Base-by-base conservation (phyloP, 2,113 vertebrate species). In the Siniperca chuatsi region DNA sequence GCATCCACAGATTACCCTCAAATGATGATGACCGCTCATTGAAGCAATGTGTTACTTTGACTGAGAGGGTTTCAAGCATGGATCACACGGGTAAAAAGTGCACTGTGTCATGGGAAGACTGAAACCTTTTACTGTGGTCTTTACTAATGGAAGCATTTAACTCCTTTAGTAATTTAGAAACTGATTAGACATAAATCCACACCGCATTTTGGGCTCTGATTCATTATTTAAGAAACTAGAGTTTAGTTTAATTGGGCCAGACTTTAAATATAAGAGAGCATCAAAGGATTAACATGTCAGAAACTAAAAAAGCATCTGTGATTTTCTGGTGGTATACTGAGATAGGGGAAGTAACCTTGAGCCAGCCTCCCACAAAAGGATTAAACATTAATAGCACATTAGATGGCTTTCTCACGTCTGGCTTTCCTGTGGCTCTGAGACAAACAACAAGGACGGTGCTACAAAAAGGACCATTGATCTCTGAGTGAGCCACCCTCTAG, bases 321-420 rank as follows among this genome's bases (percentile, higher is more conserved):
- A 84, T 65, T 84, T 82, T 84, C 48, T 33, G 13, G 33, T 3
- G 3, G 44, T 74, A 23, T 12, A 18, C 13, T 21, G 58, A 67
- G 64, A 77, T 69, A 42, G 40, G 52, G 48, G 60, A 60, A 70
- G 5, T 6, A 74, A 82, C 21, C 75, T 2, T 2, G 9, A 83
- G 74, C 48, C 61, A 74, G 48, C 62, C 65, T 83, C 68, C 57
- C 48, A 79, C 66, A 81, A 82, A 87, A 72, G 64, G 83, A 92
- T 91, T 87, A 86, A 87, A 90, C 78, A 87, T 79, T 84, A 90
- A 90, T 84, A 80, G 80, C 67, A 85, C 75, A 90, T 84, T 78
- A 86, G 57, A 78, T 80, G 78, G 62, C 78, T 92, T 92, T 90
- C 82, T 87, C 88, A 84, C 11, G 61, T 89, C 80, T 88, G 65